A percentile compares a stretch with the other conserved stretches of the same genome.
Evolutionary conservation across 2,797 vertebrate genomes (phyloP).

Genomic region (Melanotaenia pygmaea): DNA sequence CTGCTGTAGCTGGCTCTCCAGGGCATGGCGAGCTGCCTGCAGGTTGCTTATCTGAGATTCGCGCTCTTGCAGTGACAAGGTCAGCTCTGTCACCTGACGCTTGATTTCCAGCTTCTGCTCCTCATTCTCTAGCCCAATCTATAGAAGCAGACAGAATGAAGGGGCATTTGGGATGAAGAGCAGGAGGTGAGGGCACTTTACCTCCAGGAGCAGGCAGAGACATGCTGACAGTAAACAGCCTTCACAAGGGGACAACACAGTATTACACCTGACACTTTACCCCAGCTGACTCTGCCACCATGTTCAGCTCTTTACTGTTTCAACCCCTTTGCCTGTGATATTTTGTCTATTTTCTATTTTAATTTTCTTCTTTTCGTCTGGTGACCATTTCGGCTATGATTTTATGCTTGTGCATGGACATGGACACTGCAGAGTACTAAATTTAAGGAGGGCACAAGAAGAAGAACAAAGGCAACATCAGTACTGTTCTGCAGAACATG

Average conservation of each 20-base stretch:
- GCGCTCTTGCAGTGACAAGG: conserved; percentile 92
- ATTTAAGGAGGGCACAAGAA: no score
- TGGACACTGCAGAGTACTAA: no score
- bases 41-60: conserved; percentile 93
- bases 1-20: conserved; percentile 93
- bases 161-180: not conserved
- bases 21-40: conserved; percentile 89
- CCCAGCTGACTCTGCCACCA: not conserved
- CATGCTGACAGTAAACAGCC: conserved; percentile 16
- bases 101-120: conserved; percentile 96
- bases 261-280: conserved; percentile 19
- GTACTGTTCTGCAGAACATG: not conserved
- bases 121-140: conserved; percentile 94
- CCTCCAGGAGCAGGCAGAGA: not conserved
- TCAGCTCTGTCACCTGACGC: conserved; percentile 92
- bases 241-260: conserved; percentile 5
- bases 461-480: no score
- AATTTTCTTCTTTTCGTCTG: not conserved
- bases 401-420: no score
- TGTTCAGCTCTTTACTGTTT: not conserved
- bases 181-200: conserved; percentile 5
- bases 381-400: no score
- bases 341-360: not conserved
- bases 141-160: conserved; percentile 19
- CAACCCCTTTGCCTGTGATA: not conserved